Evolutionary conservation across 2,113 vertebrate species (phyloP).

Genomic region (Murina feae): DNA sequence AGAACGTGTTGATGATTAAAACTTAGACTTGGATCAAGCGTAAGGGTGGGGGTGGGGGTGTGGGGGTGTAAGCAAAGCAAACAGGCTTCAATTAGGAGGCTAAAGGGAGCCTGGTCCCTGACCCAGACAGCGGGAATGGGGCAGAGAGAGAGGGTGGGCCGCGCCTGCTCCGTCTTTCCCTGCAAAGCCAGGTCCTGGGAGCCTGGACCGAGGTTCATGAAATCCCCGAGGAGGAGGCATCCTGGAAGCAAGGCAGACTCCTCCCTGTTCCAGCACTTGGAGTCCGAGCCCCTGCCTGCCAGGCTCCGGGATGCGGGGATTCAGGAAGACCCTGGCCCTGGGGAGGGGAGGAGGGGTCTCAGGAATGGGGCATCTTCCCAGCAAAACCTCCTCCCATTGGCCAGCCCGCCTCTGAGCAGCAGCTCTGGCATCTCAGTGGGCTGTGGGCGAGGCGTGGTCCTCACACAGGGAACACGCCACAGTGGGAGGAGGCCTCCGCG

Average conservation of each 20-base stretch:
- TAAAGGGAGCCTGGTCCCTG: background rate
- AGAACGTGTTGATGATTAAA: background rate
- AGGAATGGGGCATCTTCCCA: conserved; percentile 11
- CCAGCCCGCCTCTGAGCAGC: conserved; percentile 64
- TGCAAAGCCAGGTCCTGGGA: background rate
- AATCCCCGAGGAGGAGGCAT: too few species aligned
- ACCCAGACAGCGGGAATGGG: background rate
- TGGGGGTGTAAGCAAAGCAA: background rate
- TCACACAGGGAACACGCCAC: conserved; percentile 69
- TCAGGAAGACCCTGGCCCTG: background rate
- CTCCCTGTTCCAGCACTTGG: background rate
- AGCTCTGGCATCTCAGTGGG: conserved; percentile 75
- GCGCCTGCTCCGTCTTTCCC: background rate
- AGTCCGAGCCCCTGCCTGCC: background rate
- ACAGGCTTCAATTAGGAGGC: background rate
- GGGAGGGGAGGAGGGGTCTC: background rate
- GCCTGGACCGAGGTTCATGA: background rate
- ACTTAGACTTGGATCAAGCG: background rate
- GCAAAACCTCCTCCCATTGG: conserved; percentile 54
- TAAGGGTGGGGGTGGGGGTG: too few species aligned
- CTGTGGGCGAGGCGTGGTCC: conserved; percentile 71
- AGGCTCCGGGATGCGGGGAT: background rate
- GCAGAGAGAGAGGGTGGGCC: accelerated
- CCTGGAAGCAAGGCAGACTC: background rate
- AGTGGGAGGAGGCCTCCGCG: conserved; percentile 67